Conservation (phyloP, 2,888 invertebrate species). For the Amblyjoppa fuscipennis region DNA sequence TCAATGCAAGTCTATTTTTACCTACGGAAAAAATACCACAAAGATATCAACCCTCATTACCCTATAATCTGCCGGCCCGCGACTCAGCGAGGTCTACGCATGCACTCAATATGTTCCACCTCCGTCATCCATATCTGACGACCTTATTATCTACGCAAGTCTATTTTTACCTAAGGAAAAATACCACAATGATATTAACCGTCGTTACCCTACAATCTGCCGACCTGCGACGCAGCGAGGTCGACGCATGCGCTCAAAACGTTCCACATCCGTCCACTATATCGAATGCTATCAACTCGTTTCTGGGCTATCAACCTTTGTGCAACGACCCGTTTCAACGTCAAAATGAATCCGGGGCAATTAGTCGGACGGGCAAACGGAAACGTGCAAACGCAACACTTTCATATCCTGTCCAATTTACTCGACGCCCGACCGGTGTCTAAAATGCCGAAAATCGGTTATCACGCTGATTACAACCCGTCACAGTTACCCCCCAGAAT, state of each 20-base stretch:
- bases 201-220: neutral
- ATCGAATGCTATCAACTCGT: neutral
- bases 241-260: neutral
- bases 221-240: neutral
- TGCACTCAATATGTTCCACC: neutral
- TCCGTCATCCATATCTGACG: too few relatives aligned
- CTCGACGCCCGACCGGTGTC: conserved; percentile 1
- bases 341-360: conserved; percentile 42
- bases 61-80: too few relatives aligned
- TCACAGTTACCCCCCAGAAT: neutral
- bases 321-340: conserved; percentile 35
- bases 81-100: too few relatives aligned
- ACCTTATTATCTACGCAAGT: too few relatives aligned
- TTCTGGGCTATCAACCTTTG: neutral
- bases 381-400: conserved; percentile 11
- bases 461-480: conserved; percentile 39
- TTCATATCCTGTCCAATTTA: neutral
- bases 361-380: conserved; percentile 17
- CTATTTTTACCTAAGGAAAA: too few relatives aligned
- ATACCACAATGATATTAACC: neutral
- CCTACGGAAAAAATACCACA: too few relatives aligned
- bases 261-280: neutral
- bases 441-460: conserved; percentile 52
- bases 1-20: neutral
- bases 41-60: too few relatives aligned